Percentiles rank a stretch among this genome's conserved stretches.
These are phyloP conservation scores for Miltochrista miniata DNA, from an alignment of 2,888 invertebrate species.

Conservation along the genomic window DNA sequence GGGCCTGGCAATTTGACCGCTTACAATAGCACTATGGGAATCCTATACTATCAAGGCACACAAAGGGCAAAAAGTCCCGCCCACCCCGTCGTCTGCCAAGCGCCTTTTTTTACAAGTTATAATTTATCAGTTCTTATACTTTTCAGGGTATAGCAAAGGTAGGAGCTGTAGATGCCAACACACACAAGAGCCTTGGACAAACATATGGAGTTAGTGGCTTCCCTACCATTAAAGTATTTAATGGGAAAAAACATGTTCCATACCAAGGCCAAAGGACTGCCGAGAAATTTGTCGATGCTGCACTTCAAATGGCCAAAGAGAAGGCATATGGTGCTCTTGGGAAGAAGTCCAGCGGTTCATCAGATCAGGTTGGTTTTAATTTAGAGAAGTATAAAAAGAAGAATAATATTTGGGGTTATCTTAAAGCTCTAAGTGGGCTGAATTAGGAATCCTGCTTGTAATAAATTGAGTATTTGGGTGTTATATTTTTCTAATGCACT, in stretches of 20 bases:
- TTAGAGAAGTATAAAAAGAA: constrained; percentile 64
- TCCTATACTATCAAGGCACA: too few relatives aligned
- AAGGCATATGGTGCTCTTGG: constrained; percentile 89
- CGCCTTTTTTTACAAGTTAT: too few relatives aligned
- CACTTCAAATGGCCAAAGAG: constrained; percentile 89
- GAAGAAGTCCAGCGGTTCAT: constrained; percentile 77
- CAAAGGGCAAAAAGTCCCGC: too few relatives aligned
- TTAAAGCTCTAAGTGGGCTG: too few relatives aligned
- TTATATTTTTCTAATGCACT: too few relatives aligned
- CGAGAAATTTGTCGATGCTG: constrained; percentile 92
- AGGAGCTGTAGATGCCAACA: constrained; percentile 96
- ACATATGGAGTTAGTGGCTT: constrained; percentile 95
- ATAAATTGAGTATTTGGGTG: too few relatives aligned
- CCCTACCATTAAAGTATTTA: constrained; percentile 98
- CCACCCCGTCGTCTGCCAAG: too few relatives aligned
- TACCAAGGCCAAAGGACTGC: constrained; percentile 94
- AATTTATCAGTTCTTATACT: background rate
- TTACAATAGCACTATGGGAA: too few relatives aligned
- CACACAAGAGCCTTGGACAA: constrained; percentile 91
- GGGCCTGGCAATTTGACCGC: too few relatives aligned
- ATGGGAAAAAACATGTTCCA: constrained; percentile 92
- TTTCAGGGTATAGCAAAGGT: constrained; percentile 95
- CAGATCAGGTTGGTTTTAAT: constrained; percentile 53
- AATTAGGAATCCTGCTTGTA: too few relatives aligned
- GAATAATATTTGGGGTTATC: too few relatives aligned